These are phyloP conservation scores for Buathra laborator DNA, from an alignment of 2,888 invertebrate species.

Conservation along the genomic window DNA sequence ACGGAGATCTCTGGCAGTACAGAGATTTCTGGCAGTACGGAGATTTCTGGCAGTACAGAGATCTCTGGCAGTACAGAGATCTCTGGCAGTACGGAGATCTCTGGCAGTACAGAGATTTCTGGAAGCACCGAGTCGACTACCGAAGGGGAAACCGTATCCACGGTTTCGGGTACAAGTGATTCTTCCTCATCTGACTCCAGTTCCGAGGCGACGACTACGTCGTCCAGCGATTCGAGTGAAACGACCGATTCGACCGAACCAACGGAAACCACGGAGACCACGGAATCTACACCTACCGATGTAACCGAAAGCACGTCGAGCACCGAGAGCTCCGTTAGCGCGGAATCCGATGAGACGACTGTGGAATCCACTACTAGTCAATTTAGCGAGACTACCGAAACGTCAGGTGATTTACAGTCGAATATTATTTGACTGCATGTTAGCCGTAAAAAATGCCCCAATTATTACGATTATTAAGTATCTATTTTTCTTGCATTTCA, in stretches of 20 bases:
- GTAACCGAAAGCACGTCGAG: slow-evolving; percentile 69
- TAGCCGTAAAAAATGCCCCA: neutral
- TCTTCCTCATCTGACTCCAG: slow-evolving; percentile 40
- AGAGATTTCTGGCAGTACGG: slow-evolving; percentile 63
- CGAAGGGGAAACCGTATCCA: slow-evolving; percentile 61
- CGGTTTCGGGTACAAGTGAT: slow-evolving; percentile 65
- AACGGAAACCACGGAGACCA: slow-evolving; percentile 49
- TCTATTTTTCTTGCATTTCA: neutral
- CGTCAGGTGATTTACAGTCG: slow-evolving; percentile 28
- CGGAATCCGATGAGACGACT: slow-evolving; percentile 58
- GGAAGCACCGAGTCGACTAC: slow-evolving; percentile 53
- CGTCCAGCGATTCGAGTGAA: slow-evolving; percentile 71
- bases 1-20: slow-evolving; percentile 63
- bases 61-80: neutral
- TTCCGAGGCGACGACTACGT: slow-evolving; percentile 47
- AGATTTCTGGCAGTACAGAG: slow-evolving; percentile 49
- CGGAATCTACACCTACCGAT: slow-evolving; percentile 66
- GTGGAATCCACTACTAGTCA: slow-evolving; percentile 47
- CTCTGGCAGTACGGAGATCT: slow-evolving; percentile 11
- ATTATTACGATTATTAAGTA: neutral
- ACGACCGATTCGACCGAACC: slow-evolving; percentile 69
- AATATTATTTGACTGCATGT: neutral
- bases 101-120: slow-evolving; percentile 9
- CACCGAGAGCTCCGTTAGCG: slow-evolving; percentile 54
- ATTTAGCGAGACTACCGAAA: slow-evolving; percentile 56